Evolutionary conservation across 2,888 invertebrate species (phyloP), one percentile per base, ranked within the genome.

Genomic region (Lepeophtheirus nordmannii): DNA sequence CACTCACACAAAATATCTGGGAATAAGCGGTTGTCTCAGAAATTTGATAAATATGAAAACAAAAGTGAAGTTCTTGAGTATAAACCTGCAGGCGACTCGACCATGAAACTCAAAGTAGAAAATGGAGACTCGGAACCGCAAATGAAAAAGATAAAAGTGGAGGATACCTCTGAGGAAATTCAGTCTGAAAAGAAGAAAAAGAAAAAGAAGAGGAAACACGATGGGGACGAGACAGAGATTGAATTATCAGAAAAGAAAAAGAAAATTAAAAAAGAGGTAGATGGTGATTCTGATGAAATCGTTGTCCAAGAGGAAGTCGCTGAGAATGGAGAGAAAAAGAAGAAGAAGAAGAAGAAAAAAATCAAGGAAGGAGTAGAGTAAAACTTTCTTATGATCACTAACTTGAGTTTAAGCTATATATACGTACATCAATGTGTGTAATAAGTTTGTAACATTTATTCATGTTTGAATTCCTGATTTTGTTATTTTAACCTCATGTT

Each of bases 11-110:
- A 85, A 72, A 82, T 94, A 68, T 90, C 90, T 71, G 94, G 93
- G 2, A 87, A 89, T 0, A 89, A 87, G 14, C 93, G 89, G 74
- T 85, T 85, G 1, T 86, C 87, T 73, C 86, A 87, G 1, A 89
- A 88, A 74, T 90, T 91, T 74, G 92, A 94, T 72, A 94, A 92
- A 77, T 96, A 62, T 41, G 70, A 37, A 46, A 68, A 57, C 69
- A 77, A 69, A 72, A 87, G 90, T 72, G 88, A 92, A 78, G 82
- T 89, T 63, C 80, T 85, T 71, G 83, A 86, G 53, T 92, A 92
- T 77, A 82, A 85, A 59, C 79, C 81, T 10, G 86, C 84, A 3
- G 85, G 82, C 0, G 94, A 94, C 77, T 87, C 86, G 58, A 90
- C 91, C 0, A 75, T 92, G 56, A 70, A 78, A 81, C 71, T 80